Base-by-base conservation (phyloP, 2,888 invertebrate genomes). In the Agriopis marginaria region DNA sequence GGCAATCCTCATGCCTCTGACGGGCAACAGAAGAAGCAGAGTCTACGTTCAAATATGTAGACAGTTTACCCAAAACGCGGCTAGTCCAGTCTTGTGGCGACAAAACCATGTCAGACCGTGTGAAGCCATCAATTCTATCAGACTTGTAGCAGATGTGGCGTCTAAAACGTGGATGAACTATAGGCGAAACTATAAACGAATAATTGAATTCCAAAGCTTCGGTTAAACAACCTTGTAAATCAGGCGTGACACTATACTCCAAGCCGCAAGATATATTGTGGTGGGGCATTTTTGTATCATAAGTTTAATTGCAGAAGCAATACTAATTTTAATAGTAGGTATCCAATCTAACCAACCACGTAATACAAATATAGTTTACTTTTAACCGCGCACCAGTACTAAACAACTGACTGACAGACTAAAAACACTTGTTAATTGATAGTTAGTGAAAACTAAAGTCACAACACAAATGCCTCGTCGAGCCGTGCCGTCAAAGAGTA, bases 41-140 rank as follows among this genome's bases (percentile, higher is more conserved):
- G 87, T 99, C 99, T 39, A 98, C 96, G 84, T 98, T 96, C 72
- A 99, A 95, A 85, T 97, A 96, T 12, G 97, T 95, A 0, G 97
- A 97, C 71, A 97, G 82, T 88, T 96, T 97, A 39, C 97, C 98
- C 63, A 98, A 97, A 62, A 98, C 94, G 72, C 97, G 93, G 75
- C 95, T 95, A 73, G 96, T 96, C 99, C 99, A 99, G 78, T 98
- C 98, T 78, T 95, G 94, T 47, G 96, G 96, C 11, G 95, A 95
- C 54, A 97, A 86, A 63, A 97, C 90, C 86, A 98, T 95, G 89
- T 98, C 98, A 8, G 98, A 97, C 76, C 98, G 95, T 0, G 98
- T 97, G 83, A 98, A 96, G 42, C 97, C 96, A 32, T 96, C 92
- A 81, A 95, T 95, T 66, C 95, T 93, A 60, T 95, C 95, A 50